Evolutionary conservation across 2,888 invertebrate genomes (phyloP).

Genomic region (Amiota communis): DNA sequence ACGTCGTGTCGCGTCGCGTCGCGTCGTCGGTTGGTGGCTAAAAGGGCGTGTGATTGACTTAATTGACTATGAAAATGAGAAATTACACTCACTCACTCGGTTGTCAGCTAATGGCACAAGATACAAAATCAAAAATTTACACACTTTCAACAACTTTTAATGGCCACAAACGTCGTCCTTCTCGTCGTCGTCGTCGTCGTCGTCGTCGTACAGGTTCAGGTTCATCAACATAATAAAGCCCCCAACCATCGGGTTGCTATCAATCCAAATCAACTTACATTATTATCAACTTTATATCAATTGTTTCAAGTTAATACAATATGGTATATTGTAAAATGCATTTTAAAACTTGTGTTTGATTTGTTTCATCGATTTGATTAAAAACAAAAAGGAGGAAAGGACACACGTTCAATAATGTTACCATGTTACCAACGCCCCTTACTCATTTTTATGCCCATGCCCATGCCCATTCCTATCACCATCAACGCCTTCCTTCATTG

Average conservation of each 20-base stretch:
- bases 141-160: constrained; percentile 42
- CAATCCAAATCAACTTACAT: no score
- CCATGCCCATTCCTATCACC: constrained; percentile 2
- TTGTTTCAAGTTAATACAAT: no score
- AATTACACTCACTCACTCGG: constrained; percentile 59
- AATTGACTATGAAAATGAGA: constrained; percentile 73
- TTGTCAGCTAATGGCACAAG: constrained; percentile 49
- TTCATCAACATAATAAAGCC: neutral
- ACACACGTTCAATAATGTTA: neutral
- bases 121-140: no score
- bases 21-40: constrained; percentile 58
- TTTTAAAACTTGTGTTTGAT: constrained; percentile 10
- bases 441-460: no score
- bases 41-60: constrained; percentile 74
- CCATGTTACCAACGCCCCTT: no score
- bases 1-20: no score
- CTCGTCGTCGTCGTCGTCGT: neutral
- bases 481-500: constrained; percentile 21
- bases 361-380: neutral
- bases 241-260: neutral
- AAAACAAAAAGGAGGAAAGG: neutral
- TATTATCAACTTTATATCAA: no score
- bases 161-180: constrained; percentile 32
- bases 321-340: constrained; percentile 20
- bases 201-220: neutral